Evolutionary conservation across 2,888 invertebrate species (phyloP).

Genomic region (Blastobasis lacticolella): DNA sequence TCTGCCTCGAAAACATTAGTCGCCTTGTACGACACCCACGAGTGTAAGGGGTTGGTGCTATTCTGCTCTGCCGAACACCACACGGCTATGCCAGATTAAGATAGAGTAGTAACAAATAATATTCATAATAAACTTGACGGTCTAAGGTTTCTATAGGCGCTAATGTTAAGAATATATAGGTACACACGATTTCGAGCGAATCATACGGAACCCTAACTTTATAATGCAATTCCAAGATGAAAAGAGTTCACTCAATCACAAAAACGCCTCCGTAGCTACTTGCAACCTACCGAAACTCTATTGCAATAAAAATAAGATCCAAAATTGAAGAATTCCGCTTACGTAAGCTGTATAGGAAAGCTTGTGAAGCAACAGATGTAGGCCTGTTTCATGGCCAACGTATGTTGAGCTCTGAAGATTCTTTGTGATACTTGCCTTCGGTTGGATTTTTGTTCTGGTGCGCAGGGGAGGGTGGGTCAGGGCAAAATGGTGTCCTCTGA

Average conservation of each 20-base stretch:
- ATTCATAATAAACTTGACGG: too few relatives aligned
- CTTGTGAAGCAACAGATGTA: conserved; percentile 34
- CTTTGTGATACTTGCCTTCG: conserved; percentile 46
- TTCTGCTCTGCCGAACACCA: too few relatives aligned
- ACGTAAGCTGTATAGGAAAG: not conserved
- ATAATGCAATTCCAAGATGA: conserved; percentile 1
- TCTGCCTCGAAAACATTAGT: too few relatives aligned
- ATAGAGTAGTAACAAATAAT: too few relatives aligned
- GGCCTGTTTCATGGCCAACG: conserved; percentile 31
- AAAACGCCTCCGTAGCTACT: not conserved
- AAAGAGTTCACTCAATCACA: not conserved
- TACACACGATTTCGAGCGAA: too few relatives aligned
- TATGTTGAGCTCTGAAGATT: conserved; percentile 31
- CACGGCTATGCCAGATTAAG: too few relatives aligned
- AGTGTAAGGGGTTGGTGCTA: too few relatives aligned
- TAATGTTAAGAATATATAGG: too few relatives aligned
- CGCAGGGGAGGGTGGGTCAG: conserved; percentile 32
- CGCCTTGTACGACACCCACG: too few relatives aligned
- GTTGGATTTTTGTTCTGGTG: conserved; percentile 21
- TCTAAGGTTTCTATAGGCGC: too few relatives aligned
- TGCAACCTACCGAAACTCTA: not conserved
- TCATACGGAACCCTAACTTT: not conserved
- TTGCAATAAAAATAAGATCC: not conserved
- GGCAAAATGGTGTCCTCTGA: conserved; percentile 35
- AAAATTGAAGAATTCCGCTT: not conserved